Base-by-base conservation (phyloP, 2,797 vertebrate genomes). In the Labeo calbasu region DNA sequence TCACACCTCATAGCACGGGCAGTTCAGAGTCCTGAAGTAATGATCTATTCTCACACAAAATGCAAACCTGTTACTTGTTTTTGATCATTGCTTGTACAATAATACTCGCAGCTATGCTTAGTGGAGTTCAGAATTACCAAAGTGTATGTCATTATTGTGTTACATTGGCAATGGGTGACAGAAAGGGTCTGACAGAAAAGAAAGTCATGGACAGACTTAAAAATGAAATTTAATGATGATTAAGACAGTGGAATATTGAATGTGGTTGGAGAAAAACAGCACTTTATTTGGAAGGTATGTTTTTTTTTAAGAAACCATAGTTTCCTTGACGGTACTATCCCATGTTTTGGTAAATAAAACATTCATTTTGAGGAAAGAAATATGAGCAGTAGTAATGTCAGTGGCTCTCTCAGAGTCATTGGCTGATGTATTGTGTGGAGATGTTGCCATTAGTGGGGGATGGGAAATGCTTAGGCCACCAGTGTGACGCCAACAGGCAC, bases 361-460 rank as follows among this genome's bases (percentile, higher is more conserved):
- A 4, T 61, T 63, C 1, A 2, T 50, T 71, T 61, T 25, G 6
- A 65, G 19, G 17, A 73, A 40, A 53, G 65, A 5, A 61, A 63
- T 79, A 75, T 79, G 36, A 77, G 46, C 48, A 21, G 46, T 72
- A 40, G 70, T 51, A 14, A 71, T 82, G 61, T 28, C 53, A 55
- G 32, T 82, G 25, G 65, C 77, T 87, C 61, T 79, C 51, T 81
- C 40, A 19, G 25, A 82, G 75, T 65, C 81, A 25, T 63, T 61
- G 77, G 70, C 75, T 80, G 70, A 79, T 79, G 53, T 83, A 78
- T 76, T 85, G 85, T 86, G 43, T 79, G 40, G 53, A 70, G 65
- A 80, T 81, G 70, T 84, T 40, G 50, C 32, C 68, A 14, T 43
- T 83, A 8, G 21, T 77, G 83, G 85, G 88, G 84, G 83, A 87